Base-by-base conservation (phyloP, 2,797 vertebrate species). In the Lepilemur septentrionalis region DNA sequence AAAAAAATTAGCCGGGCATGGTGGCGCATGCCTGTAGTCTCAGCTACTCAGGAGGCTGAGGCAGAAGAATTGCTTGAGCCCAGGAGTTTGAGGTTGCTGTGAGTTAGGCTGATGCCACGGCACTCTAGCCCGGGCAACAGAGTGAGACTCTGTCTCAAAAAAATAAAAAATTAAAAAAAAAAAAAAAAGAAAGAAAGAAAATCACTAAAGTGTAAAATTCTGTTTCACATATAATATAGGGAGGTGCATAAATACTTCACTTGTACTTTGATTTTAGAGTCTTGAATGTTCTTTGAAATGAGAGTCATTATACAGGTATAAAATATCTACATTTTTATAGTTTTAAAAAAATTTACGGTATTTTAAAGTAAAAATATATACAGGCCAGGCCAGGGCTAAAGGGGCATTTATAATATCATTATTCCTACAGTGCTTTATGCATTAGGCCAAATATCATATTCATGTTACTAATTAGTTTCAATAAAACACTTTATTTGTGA, bases 171-270 rank as follows among this genome's bases (percentile, higher is more conserved):
- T 38, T n/a, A n/a, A 38, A 38, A 38, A 38, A 38, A 38, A 38
- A 38, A 38, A 38, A 38, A 38, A 38, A 38, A 38, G 38, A 38
- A 38, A 38, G 38, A 89, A 92, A 89, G 55, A 46, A 70, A 67
- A 80, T 35, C 78, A 52, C 50, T 18, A 6, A 48, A 18, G 35
- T 38, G 79, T 85, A 46, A 46, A 46, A 10, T 46, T 46, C 46
- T 46, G 46, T 46, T 96, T 93, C 84, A 95, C 14, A 83, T 72
- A 87, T 79, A 94, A 82, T 76, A 61, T 82, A 81, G 35, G 22
- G 22, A 92, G 20, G 8, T 96, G 28, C 30, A 80, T 32, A 95
- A 94, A 84, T 65, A 67, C 4, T 93, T 73, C 75, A 63, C 61
- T 72, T 92, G 32, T 70, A 85, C 73, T 96, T 89, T 70, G 41